Evolutionary conservation across 1,140 invertebrate species (phyloP).

Genomic region (Hypsibius dujardini): DNA sequence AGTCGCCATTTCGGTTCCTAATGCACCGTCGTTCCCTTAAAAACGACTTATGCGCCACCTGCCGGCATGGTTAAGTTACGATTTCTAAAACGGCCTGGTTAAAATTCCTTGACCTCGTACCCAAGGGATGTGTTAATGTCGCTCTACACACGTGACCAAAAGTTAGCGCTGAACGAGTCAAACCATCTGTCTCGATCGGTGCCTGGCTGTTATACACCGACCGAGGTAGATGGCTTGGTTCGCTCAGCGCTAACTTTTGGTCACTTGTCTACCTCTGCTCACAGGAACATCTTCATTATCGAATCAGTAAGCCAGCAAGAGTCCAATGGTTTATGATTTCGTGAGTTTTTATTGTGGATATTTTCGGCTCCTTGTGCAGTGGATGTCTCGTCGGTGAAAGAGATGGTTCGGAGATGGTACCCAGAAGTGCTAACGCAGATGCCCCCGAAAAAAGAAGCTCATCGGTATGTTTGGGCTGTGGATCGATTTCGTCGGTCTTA

Average conservation of each 20-base stretch:
- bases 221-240: neutral
- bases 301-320: slow-evolving; percentile 37
- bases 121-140: too few species aligned
- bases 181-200: neutral
- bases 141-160: neutral
- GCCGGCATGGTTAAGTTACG: too few species aligned
- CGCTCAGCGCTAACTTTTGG: neutral
- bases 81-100: too few species aligned
- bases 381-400: slow-evolving; percentile 77
- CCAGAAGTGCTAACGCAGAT: neutral
- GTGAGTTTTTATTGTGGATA: neutral
- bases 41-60: too few species aligned
- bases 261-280: slow-evolving; percentile 22
- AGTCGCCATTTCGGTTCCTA: too few species aligned
- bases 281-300: slow-evolving; percentile 65
- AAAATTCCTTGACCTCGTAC: too few species aligned
- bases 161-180: neutral
- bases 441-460: neutral
- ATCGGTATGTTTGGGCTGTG: neutral
- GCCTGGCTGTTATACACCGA: too few species aligned
- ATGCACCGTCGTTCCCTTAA: too few species aligned
- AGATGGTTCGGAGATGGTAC: slow-evolving; percentile 37
- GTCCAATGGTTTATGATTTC: neutral
- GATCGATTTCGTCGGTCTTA: too few species aligned
- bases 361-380: slow-evolving; percentile 36